Conservation (phyloP, 2,797 vertebrate species). For the Diplodus sargus region DNA sequence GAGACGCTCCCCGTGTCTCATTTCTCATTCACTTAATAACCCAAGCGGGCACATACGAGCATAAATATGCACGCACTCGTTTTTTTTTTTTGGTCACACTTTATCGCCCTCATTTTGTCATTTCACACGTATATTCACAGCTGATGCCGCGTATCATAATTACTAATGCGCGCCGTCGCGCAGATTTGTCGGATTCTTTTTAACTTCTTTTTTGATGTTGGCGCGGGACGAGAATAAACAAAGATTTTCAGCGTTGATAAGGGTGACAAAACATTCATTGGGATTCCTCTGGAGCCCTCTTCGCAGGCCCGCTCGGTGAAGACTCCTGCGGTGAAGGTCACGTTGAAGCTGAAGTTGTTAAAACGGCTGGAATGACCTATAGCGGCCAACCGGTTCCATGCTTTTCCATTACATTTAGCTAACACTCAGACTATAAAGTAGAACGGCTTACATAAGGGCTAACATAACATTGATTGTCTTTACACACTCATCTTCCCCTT, state of each 20-base stretch:
- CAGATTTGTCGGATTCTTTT: slow-evolving; percentile 5
- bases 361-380: slow-evolving; percentile 42
- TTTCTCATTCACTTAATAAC: background rate
- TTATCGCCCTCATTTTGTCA: slow-evolving; percentile 22
- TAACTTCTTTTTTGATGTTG: background rate
- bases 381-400: slow-evolving; percentile 2
- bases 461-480: background rate
- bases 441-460: background rate
- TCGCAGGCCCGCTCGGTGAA: slow-evolving; percentile 9
- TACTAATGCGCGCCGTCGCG: background rate
- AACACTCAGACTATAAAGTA: slow-evolving; percentile 22
- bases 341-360: slow-evolving; percentile 34
- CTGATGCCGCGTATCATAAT: slow-evolving; percentile 1
- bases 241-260: slow-evolving; percentile 23
- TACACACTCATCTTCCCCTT: background rate
- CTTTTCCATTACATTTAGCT: slow-evolving; percentile 31
- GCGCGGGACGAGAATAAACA: slow-evolving; percentile 11
- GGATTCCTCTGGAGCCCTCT: slow-evolving; percentile 30
- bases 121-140: slow-evolving; percentile 28
- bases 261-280: slow-evolving; percentile 25
- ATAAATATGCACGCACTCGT: slow-evolving; percentile 18
- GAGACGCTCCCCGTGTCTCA: background rate
- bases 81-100: background rate
- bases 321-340: slow-evolving; percentile 47
- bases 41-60: background rate